Conservation (phyloP, 2,113 vertebrate genomes). For the Corythornis madagascariensis region DNA sequence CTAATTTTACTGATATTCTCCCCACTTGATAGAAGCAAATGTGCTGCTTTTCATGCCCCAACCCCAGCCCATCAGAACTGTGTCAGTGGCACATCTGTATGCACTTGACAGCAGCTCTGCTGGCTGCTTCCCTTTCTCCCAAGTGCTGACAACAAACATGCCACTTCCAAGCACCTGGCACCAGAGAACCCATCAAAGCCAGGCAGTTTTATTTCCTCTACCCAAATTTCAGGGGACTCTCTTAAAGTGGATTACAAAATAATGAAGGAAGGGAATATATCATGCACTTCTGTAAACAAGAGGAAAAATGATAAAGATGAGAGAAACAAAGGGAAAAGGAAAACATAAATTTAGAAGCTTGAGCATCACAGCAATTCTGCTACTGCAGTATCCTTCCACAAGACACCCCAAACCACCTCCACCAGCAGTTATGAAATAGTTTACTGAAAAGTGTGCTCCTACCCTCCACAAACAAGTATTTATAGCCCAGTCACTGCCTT, state of each 20-base stretch:
- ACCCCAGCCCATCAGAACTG: neutral
- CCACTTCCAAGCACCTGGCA: neutral
- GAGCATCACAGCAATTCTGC: neutral
- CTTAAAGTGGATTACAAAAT: neutral
- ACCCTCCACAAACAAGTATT: neutral
- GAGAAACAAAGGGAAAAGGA: neutral
- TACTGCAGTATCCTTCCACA: neutral
- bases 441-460: neutral
- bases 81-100: neutral
- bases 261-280: neutral
- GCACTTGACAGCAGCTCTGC: neutral
- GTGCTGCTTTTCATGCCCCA: neutral
- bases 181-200: neutral
- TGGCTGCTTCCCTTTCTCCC: neutral
- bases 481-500: neutral
- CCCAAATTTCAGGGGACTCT: neutral
- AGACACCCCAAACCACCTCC: neutral
- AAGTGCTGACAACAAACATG: neutral
- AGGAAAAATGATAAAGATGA: neutral
- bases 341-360: neutral
- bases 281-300: neutral
- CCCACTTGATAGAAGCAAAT: constrained; percentile 10
- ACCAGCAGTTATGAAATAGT: neutral
- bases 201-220: neutral
- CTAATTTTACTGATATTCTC: neutral